Base-by-base conservation (phyloP, 2,113 vertebrate species). In the Monopterus albus region DNA sequence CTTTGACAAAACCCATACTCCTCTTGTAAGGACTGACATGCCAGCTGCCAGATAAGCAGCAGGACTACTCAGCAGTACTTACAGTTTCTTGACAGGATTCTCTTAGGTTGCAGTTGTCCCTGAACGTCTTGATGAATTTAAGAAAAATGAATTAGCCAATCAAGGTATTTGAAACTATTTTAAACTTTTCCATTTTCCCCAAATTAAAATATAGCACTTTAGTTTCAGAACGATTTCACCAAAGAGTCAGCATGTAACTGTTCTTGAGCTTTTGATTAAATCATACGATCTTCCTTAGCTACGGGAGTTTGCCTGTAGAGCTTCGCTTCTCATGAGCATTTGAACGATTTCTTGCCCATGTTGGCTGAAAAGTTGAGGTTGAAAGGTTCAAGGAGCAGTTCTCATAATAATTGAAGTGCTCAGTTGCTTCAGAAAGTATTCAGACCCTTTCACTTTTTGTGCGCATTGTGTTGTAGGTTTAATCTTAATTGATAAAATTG, bases 1-100 rank as follows among this genome's bases (percentile, higher is more conserved):
- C 46, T 63, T 69, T 50, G 58, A 70, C 49, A 50, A 69, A 60
- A 51, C 58, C 46, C 58, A 40, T 35, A 33, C 7, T 40, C 39
- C 51, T 64, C 72, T 57, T 60, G 25, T 14, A 9, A 11, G 58
- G 46, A 73, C 38, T 12, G 7, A 26, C 67, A 38, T 43, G 33
- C 18, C 38, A 49, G 79, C 63, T 78, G 56, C 42, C 12, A 10
- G 5, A 40, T 50, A 26, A 42, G 28, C 46, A 65, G 47, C 63
- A 33, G n/a, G 1, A 4, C 25, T 8, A 9, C 26, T 51, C 45
- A 14, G 40, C 47, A 9, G 28, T 33, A 23, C 29, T 47, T 45
- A 7, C 17, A 49, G 40, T 18, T 52, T 49, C 36, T 62, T 38
- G 2, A 26, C 14, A 21, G 9, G 20, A 29, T 43, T 26, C 57